Base-by-base conservation (phyloP, 2,888 invertebrate species). In the Scaptomyza parva region DNA sequence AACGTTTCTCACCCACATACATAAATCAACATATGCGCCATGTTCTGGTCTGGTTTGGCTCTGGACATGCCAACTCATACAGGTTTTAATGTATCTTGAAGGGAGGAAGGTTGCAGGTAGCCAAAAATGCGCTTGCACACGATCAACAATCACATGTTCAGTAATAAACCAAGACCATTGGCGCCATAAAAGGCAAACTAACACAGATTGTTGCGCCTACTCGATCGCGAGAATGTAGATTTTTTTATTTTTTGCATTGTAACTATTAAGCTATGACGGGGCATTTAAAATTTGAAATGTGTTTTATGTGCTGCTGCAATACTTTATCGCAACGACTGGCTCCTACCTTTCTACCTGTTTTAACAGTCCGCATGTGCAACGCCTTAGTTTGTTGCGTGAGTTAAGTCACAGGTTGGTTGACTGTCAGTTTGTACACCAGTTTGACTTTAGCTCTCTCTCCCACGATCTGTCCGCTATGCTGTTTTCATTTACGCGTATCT, bases 381-480 rank as follows among this genome's bases (percentile, higher is more conserved):
- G 87, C 80, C 79, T 80, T 61, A 48, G 35, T 39, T 40, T 50
- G 50, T 12, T 70, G 74, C 76, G 65, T 66, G 66, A 52, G 58
- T 66, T 47, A 55, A 66, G 63, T 43, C 54, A 60, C 24, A 45
- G 60, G 48, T 37, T 35, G 33, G 18, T 26, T 28, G 41, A n/a
- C 60, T 18, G 20, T 43, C 28, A 18, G 47, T 22, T 39, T 44
- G n/a, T n/a, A n/a, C n/a, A 40, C 35, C 51, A 33, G 52, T 39
- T 37, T 30, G 51, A 33, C 41, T 35, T 66, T 52, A 54, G 47
- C 62, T 59, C 55, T 65, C 54, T 75, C 76, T 88, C 86, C 87
- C 89, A 89, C 89, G 86, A 88, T 87, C 81, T 88, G 85, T 88
- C 85, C 77, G 73, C 66, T 70, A 72, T 65, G 62, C 24, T 73